Percentiles rank a stretch among this genome's conserved stretches.
phyloP scores from a whole-genome alignment of 1,140 invertebrate genomes.

The Bombus fervidus region DNA sequence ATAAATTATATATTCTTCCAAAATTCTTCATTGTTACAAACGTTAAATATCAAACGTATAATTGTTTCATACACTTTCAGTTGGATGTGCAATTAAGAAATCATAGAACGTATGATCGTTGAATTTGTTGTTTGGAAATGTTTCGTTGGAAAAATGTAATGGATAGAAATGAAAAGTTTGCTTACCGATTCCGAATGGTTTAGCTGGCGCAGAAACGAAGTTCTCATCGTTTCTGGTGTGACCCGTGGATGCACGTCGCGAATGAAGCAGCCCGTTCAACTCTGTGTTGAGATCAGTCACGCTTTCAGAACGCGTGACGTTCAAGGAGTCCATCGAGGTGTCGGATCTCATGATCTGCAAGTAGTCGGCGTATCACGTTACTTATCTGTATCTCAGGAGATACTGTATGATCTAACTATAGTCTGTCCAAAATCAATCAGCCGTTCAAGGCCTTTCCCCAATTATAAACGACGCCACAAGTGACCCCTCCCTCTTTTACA shows the following conservation, averaged over 20 bases:
- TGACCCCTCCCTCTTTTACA: neutral
- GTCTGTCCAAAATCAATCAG: neutral
- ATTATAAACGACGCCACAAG: no score
- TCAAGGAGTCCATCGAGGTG: slow-evolving; percentile 89
- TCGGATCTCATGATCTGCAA: slow-evolving; percentile 90
- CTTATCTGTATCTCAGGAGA: neutral
- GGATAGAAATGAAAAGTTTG: slow-evolving; percentile 48
- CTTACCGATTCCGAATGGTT: slow-evolving; percentile 92
- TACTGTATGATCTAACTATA: no score
- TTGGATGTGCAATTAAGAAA: slow-evolving; percentile 55
- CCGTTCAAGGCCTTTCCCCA: no score
- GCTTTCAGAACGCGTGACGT: slow-evolving; percentile 90
- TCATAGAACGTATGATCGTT: slow-evolving; percentile 58
- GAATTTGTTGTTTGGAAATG: slow-evolving; percentile 8
- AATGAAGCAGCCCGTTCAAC: slow-evolving; percentile 72
- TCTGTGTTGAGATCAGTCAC: slow-evolving; percentile 89
- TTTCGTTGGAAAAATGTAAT: slow-evolving; percentile 32
- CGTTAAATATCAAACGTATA: neutral
- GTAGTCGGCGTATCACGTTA: neutral
- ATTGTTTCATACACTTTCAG: neutral
- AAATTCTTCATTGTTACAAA: neutral
- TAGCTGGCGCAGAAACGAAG: slow-evolving; percentile 83
- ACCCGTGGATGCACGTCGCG: slow-evolving; percentile 74
- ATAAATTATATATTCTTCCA: neutral
- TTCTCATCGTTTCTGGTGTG: slow-evolving; percentile 83